Base-by-base conservation (phyloP, 2,113 vertebrate genomes). In the Rhinolophus ferrumequinum region DNA sequence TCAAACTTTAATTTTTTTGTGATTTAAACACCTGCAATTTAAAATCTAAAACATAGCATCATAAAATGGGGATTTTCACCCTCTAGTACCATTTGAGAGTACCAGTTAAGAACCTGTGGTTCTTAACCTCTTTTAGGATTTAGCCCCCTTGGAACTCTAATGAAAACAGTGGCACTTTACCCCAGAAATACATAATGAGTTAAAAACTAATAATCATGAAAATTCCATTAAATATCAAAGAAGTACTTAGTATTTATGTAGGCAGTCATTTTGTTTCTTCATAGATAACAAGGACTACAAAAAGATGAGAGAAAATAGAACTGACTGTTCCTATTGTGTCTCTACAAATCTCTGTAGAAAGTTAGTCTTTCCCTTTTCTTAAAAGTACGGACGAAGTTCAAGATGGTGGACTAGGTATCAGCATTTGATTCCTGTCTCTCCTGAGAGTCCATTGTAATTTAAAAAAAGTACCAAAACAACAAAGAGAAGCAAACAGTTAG, bases 1-100 rank as follows among this genome's bases (percentile, higher is more conserved):
- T 97, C 35, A 93, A 81, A 95, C 22, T 67, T 94, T 44, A 91
- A 50, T 79, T 56, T 83, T 83, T 90, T 77, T 87, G 35, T 72
- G 30, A 87, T 94, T 54, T 96, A 90, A 95, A 54, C 6, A 18
- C 44, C 80, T 83, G 30, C 33, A 88, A 6, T 66, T 94, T 83
- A 87, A 96, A 19, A 79, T 75, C 38, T 60, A 66, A 94, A 82
- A 85, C 11, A 44, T 3, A 69, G 58, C 91, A 58, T 94, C 58
- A 33, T 81, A 21, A 47, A 91, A 93, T 94, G 24, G 75, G 19
- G 50, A 58, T 67, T 77, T 94, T 77, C 91, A 56, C 56, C 41
- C 94, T 93, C 1, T 26, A 72, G 90, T n/a, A 21, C 67, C 82
- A 0, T 62, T 83, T 85, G 18, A 89, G 76, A 72, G 13, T 87